Conservation (phyloP, 2,888 invertebrate species). For the Apodemia mormo region DNA sequence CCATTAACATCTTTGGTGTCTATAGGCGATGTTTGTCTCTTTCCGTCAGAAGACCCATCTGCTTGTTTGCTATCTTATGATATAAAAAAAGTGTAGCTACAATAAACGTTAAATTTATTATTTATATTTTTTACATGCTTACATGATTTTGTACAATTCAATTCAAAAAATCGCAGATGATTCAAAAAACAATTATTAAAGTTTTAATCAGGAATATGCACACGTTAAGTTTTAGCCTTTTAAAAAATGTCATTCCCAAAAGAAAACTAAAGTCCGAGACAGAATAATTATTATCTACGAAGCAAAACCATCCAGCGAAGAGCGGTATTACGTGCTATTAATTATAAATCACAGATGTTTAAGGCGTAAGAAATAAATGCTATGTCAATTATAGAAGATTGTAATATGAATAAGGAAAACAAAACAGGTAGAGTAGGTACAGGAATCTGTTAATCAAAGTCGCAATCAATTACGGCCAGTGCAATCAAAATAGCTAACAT, state of each 20-base stretch:
- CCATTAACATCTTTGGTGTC: too few relatives aligned
- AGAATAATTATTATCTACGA: background rate
- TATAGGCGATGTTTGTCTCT: too few relatives aligned
- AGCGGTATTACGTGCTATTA: background rate
- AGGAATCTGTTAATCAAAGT: constrained; percentile 76
- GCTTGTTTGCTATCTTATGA: too few relatives aligned
- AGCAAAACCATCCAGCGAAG: constrained; percentile 2
- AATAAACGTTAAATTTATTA: too few relatives aligned
- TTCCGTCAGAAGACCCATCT: too few relatives aligned
- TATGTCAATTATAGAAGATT: constrained; percentile 11
- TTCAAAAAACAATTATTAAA: too few relatives aligned
- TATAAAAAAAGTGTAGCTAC: too few relatives aligned
- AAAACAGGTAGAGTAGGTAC: constrained; percentile 26
- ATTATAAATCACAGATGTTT: constrained; percentile 5
- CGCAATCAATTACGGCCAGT: constrained; percentile 68
- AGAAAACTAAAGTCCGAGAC: background rate
- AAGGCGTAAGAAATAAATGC: constrained; percentile 13
- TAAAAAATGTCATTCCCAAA: background rate
- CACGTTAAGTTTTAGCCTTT: too few relatives aligned
- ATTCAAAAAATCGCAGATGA: too few relatives aligned
- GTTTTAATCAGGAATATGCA: too few relatives aligned
- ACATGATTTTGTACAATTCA: too few relatives aligned
- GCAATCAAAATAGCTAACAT: constrained; percentile 75
- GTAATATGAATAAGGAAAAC: constrained; percentile 3
- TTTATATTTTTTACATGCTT: too few relatives aligned